Evolutionary conservation across 2,888 invertebrate genomes (phyloP), one percentile per base, ranked within the genome.

Genomic region (Thymelicus acteon): DNA sequence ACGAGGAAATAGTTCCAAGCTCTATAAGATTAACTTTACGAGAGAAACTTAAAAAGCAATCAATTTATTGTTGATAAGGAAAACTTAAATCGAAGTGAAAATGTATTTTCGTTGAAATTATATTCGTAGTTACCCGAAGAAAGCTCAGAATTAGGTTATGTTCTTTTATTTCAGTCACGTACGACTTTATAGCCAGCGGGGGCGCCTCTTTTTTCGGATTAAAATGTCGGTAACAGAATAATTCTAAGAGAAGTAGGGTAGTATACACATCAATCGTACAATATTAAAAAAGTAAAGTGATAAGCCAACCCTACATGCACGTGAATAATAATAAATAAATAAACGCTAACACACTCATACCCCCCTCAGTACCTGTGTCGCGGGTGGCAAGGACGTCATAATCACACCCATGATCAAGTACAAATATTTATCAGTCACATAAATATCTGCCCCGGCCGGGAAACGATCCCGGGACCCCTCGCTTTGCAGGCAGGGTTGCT

Each of bases 151-250:
- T 78, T 76, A 78, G 80, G 80, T 72, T 76, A 71, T 77, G 31
- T 81, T 80, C 85, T 84, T 81, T 84, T 82, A 91, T 91, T 89
- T 86, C 73, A 78, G 81, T 89, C 91, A 91, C 91, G 91, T 90
- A 78, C 80, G 72, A 78, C 82, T 87, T 88, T 85, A 87, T 85
- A 86, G 86, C 85, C 85, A 78, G 79, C 80, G 76, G 82, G 79
- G 77, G 81, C 78, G 81, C 78, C 81, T 79, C 80, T 81, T 82
- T 82, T 82, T 82, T 82, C 77, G 82, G 86, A 90, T 91, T 91
- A 90, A 91, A 89, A 90, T 77, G 89, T 90, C 91, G 86, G 82
- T 85, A 80, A 79, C 91, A 91, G 89, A 89, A 82, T 84, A 87
- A 85, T 88, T 85, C 83, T 75, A 79, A 82, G 84, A 81, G 81